Evolutionary conservation across 2,113 vertebrate species (phyloP).

Genomic region (Pelvicachromis taeniatus): DNA sequence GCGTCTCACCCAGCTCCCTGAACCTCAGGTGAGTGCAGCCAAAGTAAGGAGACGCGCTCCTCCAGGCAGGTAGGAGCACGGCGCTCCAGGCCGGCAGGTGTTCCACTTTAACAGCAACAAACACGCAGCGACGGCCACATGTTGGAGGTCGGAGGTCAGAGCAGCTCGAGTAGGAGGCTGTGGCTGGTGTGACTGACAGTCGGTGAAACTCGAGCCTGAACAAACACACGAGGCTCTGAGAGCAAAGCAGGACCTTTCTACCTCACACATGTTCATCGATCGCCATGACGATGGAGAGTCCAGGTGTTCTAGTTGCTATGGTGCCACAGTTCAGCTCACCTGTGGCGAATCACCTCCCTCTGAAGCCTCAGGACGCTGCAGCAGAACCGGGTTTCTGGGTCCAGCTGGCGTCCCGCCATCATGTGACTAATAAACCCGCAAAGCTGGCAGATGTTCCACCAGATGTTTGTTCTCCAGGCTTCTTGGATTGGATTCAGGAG

Average conservation of each 20-base stretch:
- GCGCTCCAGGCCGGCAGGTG: background rate
- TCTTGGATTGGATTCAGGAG: no score
- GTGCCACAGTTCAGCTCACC: background rate
- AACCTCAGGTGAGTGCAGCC: background rate
- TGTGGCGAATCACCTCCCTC: background rate
- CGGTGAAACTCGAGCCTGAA: rapidly evolving
- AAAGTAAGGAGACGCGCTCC: background rate
- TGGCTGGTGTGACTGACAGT: background rate
- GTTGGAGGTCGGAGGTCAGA: background rate
- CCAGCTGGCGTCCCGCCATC: rapidly evolving
- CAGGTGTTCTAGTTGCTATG: rapidly evolving
- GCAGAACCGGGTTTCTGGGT: background rate
- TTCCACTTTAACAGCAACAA: background rate
- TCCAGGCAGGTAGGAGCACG: background rate
- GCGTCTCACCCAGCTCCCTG: rapidly evolving
- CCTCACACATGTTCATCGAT: background rate
- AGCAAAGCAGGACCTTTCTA: background rate
- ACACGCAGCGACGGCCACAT: background rate
- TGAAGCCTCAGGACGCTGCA: background rate
- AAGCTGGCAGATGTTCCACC: background rate
- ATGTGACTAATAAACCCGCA: background rate
- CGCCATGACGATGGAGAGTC: background rate
- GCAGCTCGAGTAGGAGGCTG: background rate
- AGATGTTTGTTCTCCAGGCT: background rate
- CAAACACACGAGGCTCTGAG: background rate